Percentiles rank a stretch among this genome's conserved stretches.
phyloP scores from a whole-genome alignment of 1,140 invertebrate genomes.

The Drosophila subobscura region DNA sequence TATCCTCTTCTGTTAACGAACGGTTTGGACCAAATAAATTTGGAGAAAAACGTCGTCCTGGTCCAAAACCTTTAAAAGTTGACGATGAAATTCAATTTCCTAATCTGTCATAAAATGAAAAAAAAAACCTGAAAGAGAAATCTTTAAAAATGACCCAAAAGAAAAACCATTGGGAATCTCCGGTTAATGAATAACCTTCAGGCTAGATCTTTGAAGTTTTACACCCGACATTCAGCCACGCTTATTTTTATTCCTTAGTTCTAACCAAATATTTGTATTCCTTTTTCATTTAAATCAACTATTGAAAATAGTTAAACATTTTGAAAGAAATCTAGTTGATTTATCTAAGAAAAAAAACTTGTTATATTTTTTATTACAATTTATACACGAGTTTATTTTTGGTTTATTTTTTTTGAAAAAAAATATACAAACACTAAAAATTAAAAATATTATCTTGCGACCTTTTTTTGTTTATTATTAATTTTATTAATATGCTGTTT shows the following conservation, averaged over 20 bases:
- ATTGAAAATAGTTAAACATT: slow-evolving; percentile 70
- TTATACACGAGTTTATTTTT: slow-evolving; percentile 8
- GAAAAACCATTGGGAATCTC: slow-evolving; percentile 38
- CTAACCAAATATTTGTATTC: slow-evolving; percentile 38
- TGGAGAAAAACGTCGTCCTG: slow-evolving; percentile 59
- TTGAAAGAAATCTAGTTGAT: slow-evolving; percentile 59
- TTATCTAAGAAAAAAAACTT: slow-evolving; percentile 35
- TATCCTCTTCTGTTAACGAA: slow-evolving; percentile 53
- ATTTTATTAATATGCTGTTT: not conserved
- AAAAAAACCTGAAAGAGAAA: slow-evolving; percentile 11
- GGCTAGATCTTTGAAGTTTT: slow-evolving; percentile 43
- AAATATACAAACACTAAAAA: not conserved
- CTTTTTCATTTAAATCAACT: slow-evolving; percentile 63
- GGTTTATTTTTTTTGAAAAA: no score
- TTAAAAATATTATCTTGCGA: no score
- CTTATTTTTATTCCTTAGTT: slow-evolving; percentile 52
- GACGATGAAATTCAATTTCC: slow-evolving; percentile 98
- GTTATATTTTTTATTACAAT: not conserved
- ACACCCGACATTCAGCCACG: slow-evolving; percentile 45
- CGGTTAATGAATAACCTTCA: slow-evolving; percentile 46
- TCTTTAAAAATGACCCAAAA: slow-evolving; percentile 43
- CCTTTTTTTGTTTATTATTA: not conserved
- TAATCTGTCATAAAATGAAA: slow-evolving; percentile 87
- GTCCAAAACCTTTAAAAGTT: slow-evolving; percentile 86
- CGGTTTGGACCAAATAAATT: slow-evolving; percentile 34